Conservation (phyloP, 2,888 invertebrate genomes). For the Acanthosepion esculentum region DNA sequence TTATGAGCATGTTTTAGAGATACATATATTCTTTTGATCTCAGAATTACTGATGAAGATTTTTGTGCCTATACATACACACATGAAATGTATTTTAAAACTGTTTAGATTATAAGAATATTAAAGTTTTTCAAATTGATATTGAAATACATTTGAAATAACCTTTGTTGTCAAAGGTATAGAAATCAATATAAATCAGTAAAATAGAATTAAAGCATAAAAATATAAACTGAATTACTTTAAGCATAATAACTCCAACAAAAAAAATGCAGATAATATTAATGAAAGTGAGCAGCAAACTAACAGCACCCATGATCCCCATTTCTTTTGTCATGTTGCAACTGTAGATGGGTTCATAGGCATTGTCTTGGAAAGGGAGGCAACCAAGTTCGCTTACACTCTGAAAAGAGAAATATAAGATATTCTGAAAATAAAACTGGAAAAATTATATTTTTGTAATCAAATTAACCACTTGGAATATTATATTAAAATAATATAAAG, state of each 20-base stretch:
- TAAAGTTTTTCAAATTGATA: no score
- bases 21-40: no score
- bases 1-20: no score
- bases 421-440: not conserved
- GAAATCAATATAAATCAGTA: not conserved
- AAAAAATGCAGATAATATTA: conserved; percentile 88
- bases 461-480: no score
- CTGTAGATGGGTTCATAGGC: conserved; percentile 81
- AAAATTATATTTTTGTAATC: not conserved
- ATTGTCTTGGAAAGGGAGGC: conserved; percentile 59
- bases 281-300: conserved; percentile 86
- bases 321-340: conserved; percentile 85
- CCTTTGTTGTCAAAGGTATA: no score
- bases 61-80: no score
- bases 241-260: conserved; percentile 85
- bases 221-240: conserved; percentile 78
- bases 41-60: no score
- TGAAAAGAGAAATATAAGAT: conserved; percentile 4
- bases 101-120: no score
- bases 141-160: not conserved
- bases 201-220: not conserved
- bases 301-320: conserved; percentile 85
- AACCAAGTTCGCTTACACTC: conserved; percentile 47
- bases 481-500: no score
- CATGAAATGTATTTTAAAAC: no score